These are phyloP conservation scores for Ptycholaimellus sp. DNA, from an alignment of 2,888 invertebrate species.

Conservation along the genomic window DNA sequence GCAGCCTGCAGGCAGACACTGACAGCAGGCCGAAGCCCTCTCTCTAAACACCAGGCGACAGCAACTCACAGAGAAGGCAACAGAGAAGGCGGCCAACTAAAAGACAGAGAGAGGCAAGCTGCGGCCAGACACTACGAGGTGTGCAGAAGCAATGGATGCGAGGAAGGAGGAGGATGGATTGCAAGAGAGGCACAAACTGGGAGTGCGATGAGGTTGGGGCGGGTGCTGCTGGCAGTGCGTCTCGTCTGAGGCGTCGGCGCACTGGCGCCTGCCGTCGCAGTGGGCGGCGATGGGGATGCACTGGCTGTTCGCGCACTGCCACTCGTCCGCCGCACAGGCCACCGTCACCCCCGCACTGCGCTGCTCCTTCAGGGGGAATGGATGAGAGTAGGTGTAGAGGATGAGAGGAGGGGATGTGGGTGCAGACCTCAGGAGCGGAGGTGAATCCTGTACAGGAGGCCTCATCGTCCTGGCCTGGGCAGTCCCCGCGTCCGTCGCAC, in stretches of 20 bases:
- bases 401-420: neutral
- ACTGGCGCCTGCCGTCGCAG: conserved; percentile 51
- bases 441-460: neutral
- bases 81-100: no score
- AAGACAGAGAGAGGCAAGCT: no score
- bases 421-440: neutral
- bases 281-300: neutral
- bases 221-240: conserved; percentile 44
- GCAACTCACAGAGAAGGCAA: no score
- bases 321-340: no score
- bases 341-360: neutral
- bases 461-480: conserved; percentile 15
- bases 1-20: no score
- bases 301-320: conserved; percentile 2
- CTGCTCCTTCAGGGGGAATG: neutral
- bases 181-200: no score
- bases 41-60: no score
- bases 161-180: no score
- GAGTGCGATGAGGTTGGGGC: conserved; percentile 4
- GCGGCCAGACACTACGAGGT: no score
- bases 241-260: conserved; percentile 71
- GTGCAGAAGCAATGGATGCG: no score
- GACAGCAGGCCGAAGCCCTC: no score
- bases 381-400: neutral
- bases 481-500: conserved; percentile 16